Conservation (phyloP, 2,113 vertebrate species). For the Chaetops frenatus region DNA sequence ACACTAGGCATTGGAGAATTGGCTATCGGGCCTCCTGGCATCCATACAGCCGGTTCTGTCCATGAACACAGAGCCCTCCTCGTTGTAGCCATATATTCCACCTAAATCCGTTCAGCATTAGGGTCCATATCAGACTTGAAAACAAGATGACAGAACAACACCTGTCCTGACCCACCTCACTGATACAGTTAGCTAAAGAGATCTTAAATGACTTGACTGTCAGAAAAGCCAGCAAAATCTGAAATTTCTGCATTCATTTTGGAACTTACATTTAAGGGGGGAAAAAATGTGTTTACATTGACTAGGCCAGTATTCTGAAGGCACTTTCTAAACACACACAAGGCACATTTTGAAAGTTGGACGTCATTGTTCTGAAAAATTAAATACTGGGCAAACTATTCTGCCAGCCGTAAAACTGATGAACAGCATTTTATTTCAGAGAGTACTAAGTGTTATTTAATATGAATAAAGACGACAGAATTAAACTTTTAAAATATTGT, state of each 20-base stretch:
- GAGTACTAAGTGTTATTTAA: not conserved
- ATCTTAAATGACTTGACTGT: not conserved
- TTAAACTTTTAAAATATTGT: conserved; percentile 2
- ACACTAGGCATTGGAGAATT: not conserved
- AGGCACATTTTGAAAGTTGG: not conserved
- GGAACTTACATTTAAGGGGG: not conserved
- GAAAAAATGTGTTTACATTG: not conserved
- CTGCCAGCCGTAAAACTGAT: not conserved
- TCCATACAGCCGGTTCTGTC: not conserved
- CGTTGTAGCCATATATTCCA: not conserved
- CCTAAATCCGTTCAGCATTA: not conserved
- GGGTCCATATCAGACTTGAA: not conserved
- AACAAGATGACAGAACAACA: not conserved
- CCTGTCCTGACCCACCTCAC: not conserved
- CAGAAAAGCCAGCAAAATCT: not conserved
- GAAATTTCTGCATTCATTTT: not conserved
- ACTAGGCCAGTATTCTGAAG: not conserved
- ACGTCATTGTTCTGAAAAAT: not conserved
- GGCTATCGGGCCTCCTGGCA: not conserved
- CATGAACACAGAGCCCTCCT: not conserved
- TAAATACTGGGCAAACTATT: not conserved
- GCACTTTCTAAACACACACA: not conserved
- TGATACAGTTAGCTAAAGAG: not conserved
- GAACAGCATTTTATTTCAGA: not conserved
- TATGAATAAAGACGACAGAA: not conserved